Evolutionary conservation across 92 coral and sea anemone species (phyloP), one percentile per base, ranked within the genome.

Genomic region (Palythoa grandis): DNA sequence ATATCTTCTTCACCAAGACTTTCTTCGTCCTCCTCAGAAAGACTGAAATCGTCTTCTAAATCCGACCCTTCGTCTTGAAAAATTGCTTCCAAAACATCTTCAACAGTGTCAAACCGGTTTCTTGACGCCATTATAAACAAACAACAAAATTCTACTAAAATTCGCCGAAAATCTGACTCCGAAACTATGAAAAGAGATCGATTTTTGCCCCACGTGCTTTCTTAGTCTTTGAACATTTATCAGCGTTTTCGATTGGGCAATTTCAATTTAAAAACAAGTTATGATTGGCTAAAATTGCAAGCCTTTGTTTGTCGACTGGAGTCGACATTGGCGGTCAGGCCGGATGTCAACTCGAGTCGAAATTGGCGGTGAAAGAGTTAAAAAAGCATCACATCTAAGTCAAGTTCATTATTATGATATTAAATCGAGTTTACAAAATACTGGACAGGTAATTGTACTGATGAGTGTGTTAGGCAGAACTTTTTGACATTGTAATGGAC

Each of bases 111-210:
- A 72, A 48, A 77, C n/a, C 70, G 22, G 54, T 39, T 39, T 72
- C 63, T 47, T 39, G 90, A 56, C 50, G 80, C 74, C 86, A 79
- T 87, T 52, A 78, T 58, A 78, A 78, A 60, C 57, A 78, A 60
- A 78, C 83, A 38, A 5, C 83, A 78, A 58, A 78, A 57, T 58
- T 78, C 83, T 78, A 60, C 83, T 25, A 38, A 78, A 35, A 78
- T 78, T 61, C 50, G 57, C 68, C 58, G 22, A 72, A 72, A 72
- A 39, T 72, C 54, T 72, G 23, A 39, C 38, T 48, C 69, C 17
- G 70, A 78, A 78, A 29, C 71, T 39, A 29, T 78, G 19, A 78
- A 78, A 78, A 78, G 23, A 76, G 80, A 57, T 57, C 13, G 68
- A 78, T 77, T 77, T 35, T 77, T 77, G 69, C 52, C 35, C 79